Evolutionary conservation across 92 coral and sea anemone species (phyloP), one percentile per base, ranked within the genome.

Genomic region (Parazoanthus atlanticus): DNA sequence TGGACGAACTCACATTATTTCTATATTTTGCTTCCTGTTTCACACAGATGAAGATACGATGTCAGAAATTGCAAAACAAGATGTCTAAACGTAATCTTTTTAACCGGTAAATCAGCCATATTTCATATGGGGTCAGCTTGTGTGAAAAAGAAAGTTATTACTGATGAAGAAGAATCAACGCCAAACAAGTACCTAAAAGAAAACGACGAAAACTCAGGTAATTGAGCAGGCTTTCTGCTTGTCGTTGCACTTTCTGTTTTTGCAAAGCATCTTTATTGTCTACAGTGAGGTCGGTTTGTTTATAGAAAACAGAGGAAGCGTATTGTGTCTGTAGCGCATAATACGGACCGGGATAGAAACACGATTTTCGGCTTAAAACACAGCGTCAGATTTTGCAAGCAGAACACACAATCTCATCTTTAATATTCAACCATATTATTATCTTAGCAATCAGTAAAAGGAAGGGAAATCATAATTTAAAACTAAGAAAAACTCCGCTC

Each of bases 121-220:
- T 81, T 84, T 84, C 76, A 28, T 46, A 84, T 84, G 87, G 87
- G 87, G 87, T 69, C 87, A 43, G 65, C 87, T 19, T 84, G 87
- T 23, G 87, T 72, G 65, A 84, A 70, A 84, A 84, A 33, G 41
- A 84, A 84, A 56, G 23, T 74, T 16, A 43, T 46, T 70, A 58
- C 1, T 25, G 66, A 84, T 19, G 78, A 69, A 19, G 78, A 69
- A 28, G 87, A 84, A 29, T 47, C 67, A 8, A 71, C 78, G 66
- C 65, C 78, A 23, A 70, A 71, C 78, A 84, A 84, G 67, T 84
- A 84, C 66, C 87, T 84, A 28, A 84, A 84, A 84, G 87, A 70
- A 16, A 84, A 84, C 78, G 87, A 84, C 87, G 67, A 84, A 23
- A 70, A 70, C 87, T 65, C 78, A 84, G 87, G 87, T 84, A 84